Percentiles rank a stretch among this genome's conserved stretches.
These are phyloP conservation scores for Exaiptasia diaphana DNA, from an alignment of 64 coral and sea anemone genomes.

Conservation along the genomic window DNA sequence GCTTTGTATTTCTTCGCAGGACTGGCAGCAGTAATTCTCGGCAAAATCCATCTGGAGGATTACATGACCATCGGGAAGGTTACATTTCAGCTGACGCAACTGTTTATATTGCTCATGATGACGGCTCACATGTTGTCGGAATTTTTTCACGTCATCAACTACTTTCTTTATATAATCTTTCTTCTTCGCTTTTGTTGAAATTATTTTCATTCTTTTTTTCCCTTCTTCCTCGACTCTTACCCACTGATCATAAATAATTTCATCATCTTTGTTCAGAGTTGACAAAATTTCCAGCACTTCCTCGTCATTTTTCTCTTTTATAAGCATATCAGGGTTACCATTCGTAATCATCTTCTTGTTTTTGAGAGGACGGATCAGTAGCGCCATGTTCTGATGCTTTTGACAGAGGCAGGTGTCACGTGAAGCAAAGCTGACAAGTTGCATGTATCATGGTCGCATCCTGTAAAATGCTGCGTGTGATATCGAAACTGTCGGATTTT, in stretches of 20 bases:
- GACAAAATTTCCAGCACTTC: no score
- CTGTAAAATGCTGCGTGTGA: not conserved
- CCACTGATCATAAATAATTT: conserved; percentile 33
- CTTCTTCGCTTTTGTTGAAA: not conserved
- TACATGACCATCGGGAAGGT: not conserved
- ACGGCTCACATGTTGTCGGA: not conserved
- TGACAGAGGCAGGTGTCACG: no score
- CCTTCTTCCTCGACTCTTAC: conserved; percentile 4
- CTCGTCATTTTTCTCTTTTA: conserved; percentile 1
- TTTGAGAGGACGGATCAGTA: no score
- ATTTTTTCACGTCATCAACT: not conserved
- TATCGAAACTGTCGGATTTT: conserved; percentile 23
- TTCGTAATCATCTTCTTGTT: no score
- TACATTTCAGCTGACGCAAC: conserved; percentile 3
- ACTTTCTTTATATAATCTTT: not conserved
- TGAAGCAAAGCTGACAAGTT: no score
- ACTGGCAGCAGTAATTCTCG: conserved; percentile 56
- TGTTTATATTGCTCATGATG: conserved; percentile 21
- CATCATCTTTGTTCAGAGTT: not conserved
- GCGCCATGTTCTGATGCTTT: no score
- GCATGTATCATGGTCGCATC: not conserved
- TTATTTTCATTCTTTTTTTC: conserved; percentile 32
- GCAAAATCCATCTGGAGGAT: conserved; percentile 53
- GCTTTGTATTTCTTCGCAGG: conserved; percentile 31
- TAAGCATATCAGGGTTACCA: no score